These are phyloP conservation scores for Drosophila saltans DNA, from an alignment of 1,140 invertebrate genomes.

Conservation along the genomic window DNA sequence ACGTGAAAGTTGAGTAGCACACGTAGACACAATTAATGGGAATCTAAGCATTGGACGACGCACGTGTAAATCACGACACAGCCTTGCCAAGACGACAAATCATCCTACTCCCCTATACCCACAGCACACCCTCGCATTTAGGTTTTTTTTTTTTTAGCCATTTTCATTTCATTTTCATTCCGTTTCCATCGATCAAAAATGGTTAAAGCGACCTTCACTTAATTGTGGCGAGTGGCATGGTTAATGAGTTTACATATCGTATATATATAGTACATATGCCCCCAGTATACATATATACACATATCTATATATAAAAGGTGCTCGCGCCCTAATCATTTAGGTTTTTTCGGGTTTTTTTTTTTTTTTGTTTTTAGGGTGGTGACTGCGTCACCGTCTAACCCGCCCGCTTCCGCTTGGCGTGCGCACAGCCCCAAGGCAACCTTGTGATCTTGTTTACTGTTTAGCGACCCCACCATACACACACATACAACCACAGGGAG, in stretches of 20 bases:
- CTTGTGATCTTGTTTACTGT: slow-evolving; percentile 82
- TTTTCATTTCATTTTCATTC: slow-evolving; percentile 29
- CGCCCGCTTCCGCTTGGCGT: slow-evolving; percentile 77
- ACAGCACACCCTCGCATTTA: background rate
- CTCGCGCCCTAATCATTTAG: slow-evolving; percentile 15
- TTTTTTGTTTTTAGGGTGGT: slow-evolving; percentile 19
- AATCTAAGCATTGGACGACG: slow-evolving; percentile 56
- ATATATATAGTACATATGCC: background rate
- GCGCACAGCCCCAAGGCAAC: slow-evolving; percentile 68
- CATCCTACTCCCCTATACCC: slow-evolving; percentile 16
- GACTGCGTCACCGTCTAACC: slow-evolving; percentile 22
- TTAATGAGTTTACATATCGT: slow-evolving; percentile 42
- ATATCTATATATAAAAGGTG: background rate
- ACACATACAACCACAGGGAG: slow-evolving; percentile 16
- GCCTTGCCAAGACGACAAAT: slow-evolving; percentile 52
- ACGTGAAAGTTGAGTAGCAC: slow-evolving; percentile 55
- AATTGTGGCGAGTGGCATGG: slow-evolving; percentile 54
- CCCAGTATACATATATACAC: background rate
- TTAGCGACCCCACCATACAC: slow-evolving; percentile 67
- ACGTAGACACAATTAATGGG: slow-evolving; percentile 66
- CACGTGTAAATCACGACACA: slow-evolving; percentile 66
- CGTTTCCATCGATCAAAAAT: slow-evolving; percentile 44
- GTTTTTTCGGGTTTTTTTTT: slow-evolving; percentile 2
- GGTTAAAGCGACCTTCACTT: slow-evolving; percentile 66
- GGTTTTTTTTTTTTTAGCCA: background rate